Base-by-base conservation (phyloP, 2,113 vertebrate species). In the Lepus timidus region DNA sequence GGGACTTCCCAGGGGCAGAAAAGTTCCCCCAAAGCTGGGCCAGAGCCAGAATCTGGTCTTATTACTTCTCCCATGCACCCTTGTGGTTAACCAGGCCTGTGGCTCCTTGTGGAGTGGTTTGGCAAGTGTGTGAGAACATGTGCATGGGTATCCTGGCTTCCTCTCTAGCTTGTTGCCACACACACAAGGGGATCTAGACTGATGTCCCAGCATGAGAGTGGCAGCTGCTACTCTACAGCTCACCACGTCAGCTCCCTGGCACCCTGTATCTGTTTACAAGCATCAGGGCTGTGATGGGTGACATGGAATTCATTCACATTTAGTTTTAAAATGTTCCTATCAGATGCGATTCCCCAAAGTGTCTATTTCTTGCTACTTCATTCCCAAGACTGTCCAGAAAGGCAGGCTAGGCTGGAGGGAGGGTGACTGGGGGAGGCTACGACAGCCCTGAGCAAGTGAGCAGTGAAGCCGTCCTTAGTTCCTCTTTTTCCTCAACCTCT, bases 101-200 rank as follows among this genome's bases (percentile, higher is more conserved):
- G 71, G 83, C 67, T 87, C 83, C 33, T 79, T 94, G 80, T 85
- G 52, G n/a, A 96, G 67, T 27, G 73, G 67, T 85, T 95, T 97
- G 83, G 94, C 65, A 92, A 90, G 27, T 79, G 52, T 82, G 39
- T 90, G 67, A 92, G 85, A 95, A 92, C 88, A 85, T 27, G 14
- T 75, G 23, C 31, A 92, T 79, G 49, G 64, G 6, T 76, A 9
- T 76, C 25, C 71, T 91, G 88, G 87, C 67, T 65, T 90, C n/a
- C 62, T 86, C 25, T 89, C 20, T 84, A 67, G 85, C 11, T 87
- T 92, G 52, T 73, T 33, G 62, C 33, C 29, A 49, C 20, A 64
- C 39, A 64, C 39, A 27, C 11, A 7, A 65, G 36, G 27, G 49
- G 51, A 91, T 20, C 17, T 17, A 2, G 29, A 31, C 49, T 75